phyloP scores from a whole-genome alignment of 2,113 vertebrate genomes.

The Rhagologus leucostigma region DNA sequence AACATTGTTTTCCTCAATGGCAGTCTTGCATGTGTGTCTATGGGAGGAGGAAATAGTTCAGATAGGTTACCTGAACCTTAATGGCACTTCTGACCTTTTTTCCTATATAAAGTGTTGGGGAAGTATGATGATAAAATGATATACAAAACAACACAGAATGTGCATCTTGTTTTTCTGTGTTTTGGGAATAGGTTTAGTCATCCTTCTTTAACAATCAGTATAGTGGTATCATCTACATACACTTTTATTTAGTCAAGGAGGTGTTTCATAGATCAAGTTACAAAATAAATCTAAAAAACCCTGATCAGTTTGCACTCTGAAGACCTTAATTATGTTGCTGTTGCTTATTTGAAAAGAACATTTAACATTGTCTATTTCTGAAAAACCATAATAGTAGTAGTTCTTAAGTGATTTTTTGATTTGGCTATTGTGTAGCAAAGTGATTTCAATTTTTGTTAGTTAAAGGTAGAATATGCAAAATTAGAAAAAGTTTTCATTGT shows the following conservation, averaged over 20 bases:
- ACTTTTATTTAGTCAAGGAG: not conserved
- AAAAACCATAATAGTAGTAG: not conserved
- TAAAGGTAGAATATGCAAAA: not conserved
- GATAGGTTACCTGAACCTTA: not conserved
- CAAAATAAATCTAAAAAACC: not conserved
- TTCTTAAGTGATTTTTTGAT: not conserved
- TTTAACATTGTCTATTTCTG: not conserved
- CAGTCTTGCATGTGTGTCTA: not conserved
- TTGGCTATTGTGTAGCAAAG: not conserved
- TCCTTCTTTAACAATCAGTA: not conserved
- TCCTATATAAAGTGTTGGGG: not conserved
- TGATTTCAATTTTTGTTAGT: not conserved
- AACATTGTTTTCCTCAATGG: not conserved
- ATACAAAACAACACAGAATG: not conserved
- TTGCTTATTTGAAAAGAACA: not conserved
- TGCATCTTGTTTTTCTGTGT: not conserved
- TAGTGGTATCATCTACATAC: rapidly evolving
- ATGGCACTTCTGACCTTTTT: not conserved
- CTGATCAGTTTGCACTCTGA: not conserved
- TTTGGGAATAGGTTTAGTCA: not conserved
- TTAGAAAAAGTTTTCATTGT: not conserved
- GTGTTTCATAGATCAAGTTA: not conserved
- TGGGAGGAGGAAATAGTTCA: not conserved
- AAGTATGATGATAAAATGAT: not conserved
- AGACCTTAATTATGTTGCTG: not conserved